Evolutionary conservation across 2,888 invertebrate genomes (phyloP), one percentile per base, ranked within the genome.

Genomic region (Machimus rusticus): DNA sequence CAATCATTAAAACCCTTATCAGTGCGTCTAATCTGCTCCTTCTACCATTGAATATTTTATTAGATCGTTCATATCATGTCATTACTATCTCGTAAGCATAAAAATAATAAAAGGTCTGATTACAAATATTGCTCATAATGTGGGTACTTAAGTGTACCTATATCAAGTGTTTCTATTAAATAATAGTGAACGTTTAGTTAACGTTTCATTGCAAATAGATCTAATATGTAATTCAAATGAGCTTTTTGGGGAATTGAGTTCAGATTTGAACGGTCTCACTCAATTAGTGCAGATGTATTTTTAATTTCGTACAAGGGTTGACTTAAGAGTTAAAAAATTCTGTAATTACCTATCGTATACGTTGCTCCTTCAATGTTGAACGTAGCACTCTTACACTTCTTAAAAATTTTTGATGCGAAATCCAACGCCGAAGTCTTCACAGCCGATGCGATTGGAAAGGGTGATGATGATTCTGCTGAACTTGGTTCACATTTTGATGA

Each of bases 331-430:
- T 57, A 19, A 57, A n/a, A 6, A 9, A 57, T 57, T 57, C 19
- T 16, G 55, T 55, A 66, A 66, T 66, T 93, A 97, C 97, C 97
- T 93, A 97, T 97, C 89, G 96, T 97, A 91, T 97, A 97, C 89
- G 96, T 96, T 89, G 96, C 96, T 91, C 97, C 97, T 93, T 97
- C 97, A 92, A 97, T 95, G 90, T 96, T 96, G 92, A 97, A 97
- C 88, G 97, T 97, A 86, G 97, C 97, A 92, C 97, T 97, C 93
- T 97, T 96, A 94, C 97, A 97, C 93, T 97, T 97, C 94, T 95
- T 96, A 93, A 96, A 95, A 89, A 95, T 92, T 91, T 95, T 95
- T 57, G 92, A 91, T 6, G 92, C 92, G 88, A 92, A 92, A 87
- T 91, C 92, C 89, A 92, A 89, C 12, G 92, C 92, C 6, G 92